Percentiles rank a stretch among this genome's conserved stretches.
These are phyloP conservation scores for Unio delphinus DNA, from an alignment of 2,888 invertebrate species.

Conservation along the genomic window DNA sequence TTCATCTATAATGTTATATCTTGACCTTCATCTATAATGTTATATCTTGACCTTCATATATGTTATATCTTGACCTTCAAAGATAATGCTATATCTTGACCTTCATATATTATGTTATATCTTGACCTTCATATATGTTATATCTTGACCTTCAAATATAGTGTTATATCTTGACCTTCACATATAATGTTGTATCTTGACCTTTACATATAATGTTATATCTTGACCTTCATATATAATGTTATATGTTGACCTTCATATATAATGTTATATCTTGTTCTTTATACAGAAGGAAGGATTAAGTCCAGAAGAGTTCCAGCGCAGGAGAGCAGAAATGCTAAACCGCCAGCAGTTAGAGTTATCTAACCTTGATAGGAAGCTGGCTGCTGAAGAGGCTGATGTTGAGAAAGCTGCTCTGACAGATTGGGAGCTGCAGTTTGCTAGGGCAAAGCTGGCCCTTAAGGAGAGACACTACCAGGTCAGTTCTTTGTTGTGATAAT, in stretches of 20 bases:
- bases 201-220: not conserved
- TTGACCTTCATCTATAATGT: too few relatives aligned
- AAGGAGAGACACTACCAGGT: conserved; percentile 69
- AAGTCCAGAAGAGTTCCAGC: conserved; percentile 59
- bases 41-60: too few relatives aligned
- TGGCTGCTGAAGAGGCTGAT: conserved; percentile 53
- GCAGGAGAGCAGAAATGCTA: conserved; percentile 54
- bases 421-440: conserved; percentile 67
- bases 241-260: not conserved
- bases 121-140: too few relatives aligned
- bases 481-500: not conserved
- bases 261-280: not conserved
- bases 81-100: too few relatives aligned
- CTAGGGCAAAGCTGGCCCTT: conserved; percentile 65
- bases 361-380: conserved; percentile 56
- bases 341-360: conserved; percentile 65
- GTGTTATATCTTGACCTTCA: not conserved
- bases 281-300: conserved; percentile 56
- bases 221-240: not conserved
- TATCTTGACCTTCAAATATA: not conserved
- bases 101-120: too few relatives aligned
- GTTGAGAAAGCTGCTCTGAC: conserved; percentile 58
- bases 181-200: not conserved
- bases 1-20: too few relatives aligned
- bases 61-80: too few relatives aligned